phyloP scores from a whole-genome alignment of 2,888 invertebrate genomes.

The Encarsia formosa region DNA sequence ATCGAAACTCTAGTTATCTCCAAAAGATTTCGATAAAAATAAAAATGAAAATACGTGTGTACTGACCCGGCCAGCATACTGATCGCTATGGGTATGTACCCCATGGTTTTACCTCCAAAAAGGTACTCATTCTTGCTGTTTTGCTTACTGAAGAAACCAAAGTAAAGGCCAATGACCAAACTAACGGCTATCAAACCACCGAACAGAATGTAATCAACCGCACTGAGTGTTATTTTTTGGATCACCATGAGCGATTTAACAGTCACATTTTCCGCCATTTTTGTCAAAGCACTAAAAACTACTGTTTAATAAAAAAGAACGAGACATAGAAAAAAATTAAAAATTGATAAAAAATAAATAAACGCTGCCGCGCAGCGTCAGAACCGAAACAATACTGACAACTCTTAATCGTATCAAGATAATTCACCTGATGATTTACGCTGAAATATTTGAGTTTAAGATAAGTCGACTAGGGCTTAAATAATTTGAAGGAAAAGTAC shows the following conservation, averaged over 20 bases:
- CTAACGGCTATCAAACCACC: constrained; percentile 54
- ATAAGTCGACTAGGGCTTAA: no score
- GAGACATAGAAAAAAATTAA: no score
- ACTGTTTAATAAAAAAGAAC: not conserved
- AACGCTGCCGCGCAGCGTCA: no score
- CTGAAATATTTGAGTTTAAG: no score
- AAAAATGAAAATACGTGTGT: no score
- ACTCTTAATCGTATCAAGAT: no score
- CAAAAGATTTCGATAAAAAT: no score
- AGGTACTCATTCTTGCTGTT: constrained; percentile 66
- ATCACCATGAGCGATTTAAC: not conserved
- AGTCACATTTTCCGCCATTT: constrained; percentile 7
- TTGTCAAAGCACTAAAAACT: not conserved
- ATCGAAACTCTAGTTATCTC: no score
- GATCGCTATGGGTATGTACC: constrained; percentile 67
- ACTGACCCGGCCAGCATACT: constrained; percentile 68
- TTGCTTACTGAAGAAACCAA: constrained; percentile 58
- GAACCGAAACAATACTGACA: no score
- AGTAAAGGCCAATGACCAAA: constrained; percentile 59
- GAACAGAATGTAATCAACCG: constrained; percentile 58
- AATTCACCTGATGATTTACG: no score
- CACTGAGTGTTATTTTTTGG: constrained; percentile 47
- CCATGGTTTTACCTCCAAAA: constrained; percentile 70
- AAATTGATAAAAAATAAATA: no score
- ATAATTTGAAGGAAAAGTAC: no score